These are phyloP conservation scores for Heliconius melpomene DNA, from an alignment of 1,140 invertebrate genomes.

Conservation along the genomic window DNA sequence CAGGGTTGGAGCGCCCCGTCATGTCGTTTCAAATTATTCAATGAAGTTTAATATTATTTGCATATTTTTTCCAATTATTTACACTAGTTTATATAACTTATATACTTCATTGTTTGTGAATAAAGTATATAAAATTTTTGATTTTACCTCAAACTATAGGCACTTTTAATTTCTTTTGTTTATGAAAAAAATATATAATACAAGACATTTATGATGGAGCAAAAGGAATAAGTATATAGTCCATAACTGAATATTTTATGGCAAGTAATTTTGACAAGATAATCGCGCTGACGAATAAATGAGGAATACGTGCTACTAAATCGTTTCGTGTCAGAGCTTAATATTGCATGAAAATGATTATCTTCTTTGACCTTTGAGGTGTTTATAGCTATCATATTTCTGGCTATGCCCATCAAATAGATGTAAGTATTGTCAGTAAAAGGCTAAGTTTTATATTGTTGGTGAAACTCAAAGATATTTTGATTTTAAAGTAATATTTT, in stretches of 20 bases:
- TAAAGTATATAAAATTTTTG: no score
- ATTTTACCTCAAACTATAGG: no score
- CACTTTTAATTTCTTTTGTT: no score
- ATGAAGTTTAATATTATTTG: no score
- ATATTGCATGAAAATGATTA: slow-evolving; percentile 32
- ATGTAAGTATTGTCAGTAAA: not conserved
- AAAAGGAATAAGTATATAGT: not conserved
- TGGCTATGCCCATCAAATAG: not conserved
- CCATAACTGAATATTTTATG: slow-evolving; percentile 29
- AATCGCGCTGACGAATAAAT: slow-evolving; percentile 29
- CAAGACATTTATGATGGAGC: no score
- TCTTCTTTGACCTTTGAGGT: slow-evolving; percentile 31
- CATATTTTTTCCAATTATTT: no score
- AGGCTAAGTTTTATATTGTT: not conserved
- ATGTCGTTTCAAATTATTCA: no score
- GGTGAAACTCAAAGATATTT: not conserved
- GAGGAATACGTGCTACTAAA: slow-evolving; percentile 26
- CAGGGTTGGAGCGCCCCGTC: no score
- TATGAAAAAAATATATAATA: no score
- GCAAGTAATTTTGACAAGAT: slow-evolving; percentile 31
- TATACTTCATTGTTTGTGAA: no score
- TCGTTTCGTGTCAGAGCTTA: slow-evolving; percentile 26
- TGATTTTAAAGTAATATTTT: no score
- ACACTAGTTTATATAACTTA: no score
- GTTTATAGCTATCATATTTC: slow-evolving; percentile 12